phyloP scores from a whole-genome alignment of 2,888 invertebrate genomes.

The Pammene aurita region DNA sequence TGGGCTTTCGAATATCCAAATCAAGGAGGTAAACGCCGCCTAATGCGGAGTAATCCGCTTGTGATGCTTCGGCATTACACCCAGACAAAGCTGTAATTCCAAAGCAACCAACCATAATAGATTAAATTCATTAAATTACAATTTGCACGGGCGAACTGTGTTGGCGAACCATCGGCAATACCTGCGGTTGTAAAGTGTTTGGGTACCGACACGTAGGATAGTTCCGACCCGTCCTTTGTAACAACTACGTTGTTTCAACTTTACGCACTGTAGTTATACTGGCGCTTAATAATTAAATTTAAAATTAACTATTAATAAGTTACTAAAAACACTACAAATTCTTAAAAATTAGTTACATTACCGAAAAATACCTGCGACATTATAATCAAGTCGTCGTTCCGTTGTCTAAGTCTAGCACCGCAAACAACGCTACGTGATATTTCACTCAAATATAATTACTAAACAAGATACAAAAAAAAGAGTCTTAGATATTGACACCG shows the following conservation, averaged over 20 bases:
- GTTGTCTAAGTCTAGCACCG: too few species aligned
- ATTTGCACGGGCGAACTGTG: slow-evolving; percentile 18
- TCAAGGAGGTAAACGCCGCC: slow-evolving; percentile 24
- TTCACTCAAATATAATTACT: too few species aligned
- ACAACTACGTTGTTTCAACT: neutral
- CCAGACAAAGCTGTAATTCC: slow-evolving; percentile 37
- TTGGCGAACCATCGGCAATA: slow-evolving; percentile 17
- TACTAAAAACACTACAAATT: neutral
- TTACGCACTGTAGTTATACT: neutral
- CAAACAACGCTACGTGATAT: too few species aligned
- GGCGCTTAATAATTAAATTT: neutral
- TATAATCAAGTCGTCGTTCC: too few species aligned
- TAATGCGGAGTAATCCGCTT: slow-evolving; percentile 35
- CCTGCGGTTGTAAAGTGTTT: slow-evolving; percentile 31
- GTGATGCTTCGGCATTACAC: slow-evolving; percentile 35
- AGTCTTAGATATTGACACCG: too few species aligned
- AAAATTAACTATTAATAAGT: too few species aligned
- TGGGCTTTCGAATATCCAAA: slow-evolving; percentile 20
- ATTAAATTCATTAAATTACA: slow-evolving; percentile 40
- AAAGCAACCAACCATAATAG: slow-evolving; percentile 32
- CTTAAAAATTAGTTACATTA: too few species aligned
- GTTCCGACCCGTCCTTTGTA: neutral
- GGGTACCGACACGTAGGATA: slow-evolving; percentile 5
- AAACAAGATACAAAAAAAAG: too few species aligned
- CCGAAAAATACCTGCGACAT: too few species aligned